Evolutionary conservation across 2,888 invertebrate species (phyloP).

Genomic region (Sinhomidia bicolor): DNA sequence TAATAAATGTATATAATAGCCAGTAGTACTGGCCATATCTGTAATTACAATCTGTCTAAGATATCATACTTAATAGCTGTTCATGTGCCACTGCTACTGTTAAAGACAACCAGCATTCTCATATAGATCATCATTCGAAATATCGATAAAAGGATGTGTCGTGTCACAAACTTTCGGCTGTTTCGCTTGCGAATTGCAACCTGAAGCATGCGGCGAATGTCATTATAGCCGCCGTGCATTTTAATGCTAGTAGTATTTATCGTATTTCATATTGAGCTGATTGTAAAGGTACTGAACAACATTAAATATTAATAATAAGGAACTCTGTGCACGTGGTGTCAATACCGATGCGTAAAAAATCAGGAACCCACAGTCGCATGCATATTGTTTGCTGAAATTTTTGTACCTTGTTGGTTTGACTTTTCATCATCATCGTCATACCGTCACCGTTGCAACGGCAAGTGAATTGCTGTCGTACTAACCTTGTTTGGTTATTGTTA

Average conservation of each 20-base stretch:
- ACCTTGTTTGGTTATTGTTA: slow-evolving; percentile 30
- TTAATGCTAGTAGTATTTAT: not conserved
- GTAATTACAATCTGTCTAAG: not conserved
- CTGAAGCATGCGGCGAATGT: not conserved
- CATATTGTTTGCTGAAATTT: not conserved
- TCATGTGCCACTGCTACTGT: not conserved
- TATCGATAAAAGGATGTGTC: not conserved
- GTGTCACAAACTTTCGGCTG: not conserved
- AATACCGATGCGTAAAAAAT: not conserved
- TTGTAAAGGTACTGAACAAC: not conserved
- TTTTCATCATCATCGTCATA: too few relatives aligned
- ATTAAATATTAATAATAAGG: not conserved
- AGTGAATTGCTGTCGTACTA: slow-evolving; percentile 17
- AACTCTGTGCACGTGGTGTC: not conserved
- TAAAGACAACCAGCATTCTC: not conserved
- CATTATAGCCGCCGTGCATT: not conserved
- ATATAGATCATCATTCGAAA: not conserved
- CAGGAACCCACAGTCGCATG: not conserved
- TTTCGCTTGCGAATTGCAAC: not conserved
- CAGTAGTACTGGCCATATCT: too few relatives aligned
- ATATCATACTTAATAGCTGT: not conserved
- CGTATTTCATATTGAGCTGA: not conserved
- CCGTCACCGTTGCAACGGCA: slow-evolving; percentile 45
- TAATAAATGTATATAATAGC: too few relatives aligned
- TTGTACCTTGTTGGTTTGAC: slow-evolving; percentile 19